Conservation (phyloP, 2,888 invertebrate species). For the Endomychus coccineus region DNA sequence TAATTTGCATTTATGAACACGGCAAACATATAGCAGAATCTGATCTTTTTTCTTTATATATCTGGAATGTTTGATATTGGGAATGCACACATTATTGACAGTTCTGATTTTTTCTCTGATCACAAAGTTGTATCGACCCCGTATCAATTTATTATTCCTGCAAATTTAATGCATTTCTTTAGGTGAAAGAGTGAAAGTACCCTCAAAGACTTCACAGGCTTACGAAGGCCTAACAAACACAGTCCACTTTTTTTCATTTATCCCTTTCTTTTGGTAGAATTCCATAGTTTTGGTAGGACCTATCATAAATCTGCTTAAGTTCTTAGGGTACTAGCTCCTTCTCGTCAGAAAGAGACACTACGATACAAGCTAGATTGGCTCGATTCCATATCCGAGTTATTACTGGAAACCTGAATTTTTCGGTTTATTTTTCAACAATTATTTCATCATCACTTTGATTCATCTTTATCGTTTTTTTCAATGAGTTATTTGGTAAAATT, state of each 20-base stretch:
- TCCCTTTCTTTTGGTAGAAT: neutral
- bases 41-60: neutral
- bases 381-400: too few species aligned
- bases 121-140: neutral
- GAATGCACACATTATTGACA: conserved; percentile 1
- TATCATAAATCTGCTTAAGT: too few species aligned
- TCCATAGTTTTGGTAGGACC: too few species aligned
- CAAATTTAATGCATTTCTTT: neutral
- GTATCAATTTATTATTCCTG: neutral
- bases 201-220: neutral
- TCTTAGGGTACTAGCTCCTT: too few species aligned
- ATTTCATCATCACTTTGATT: too few species aligned
- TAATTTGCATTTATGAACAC: neutral
- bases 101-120: neutral
- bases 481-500: too few species aligned
- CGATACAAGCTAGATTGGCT: too few species aligned
- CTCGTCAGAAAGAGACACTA: too few species aligned
- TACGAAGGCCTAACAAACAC: neutral
- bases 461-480: too few species aligned
- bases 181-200: neutral
- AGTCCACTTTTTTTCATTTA: neutral
- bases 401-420: too few species aligned
- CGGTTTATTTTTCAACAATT: too few species aligned
- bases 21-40: neutral
- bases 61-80: neutral